These are phyloP conservation scores for Spinibarbus caldwelli DNA, from an alignment of 2,797 vertebrate genomes.

Conservation along the genomic window DNA sequence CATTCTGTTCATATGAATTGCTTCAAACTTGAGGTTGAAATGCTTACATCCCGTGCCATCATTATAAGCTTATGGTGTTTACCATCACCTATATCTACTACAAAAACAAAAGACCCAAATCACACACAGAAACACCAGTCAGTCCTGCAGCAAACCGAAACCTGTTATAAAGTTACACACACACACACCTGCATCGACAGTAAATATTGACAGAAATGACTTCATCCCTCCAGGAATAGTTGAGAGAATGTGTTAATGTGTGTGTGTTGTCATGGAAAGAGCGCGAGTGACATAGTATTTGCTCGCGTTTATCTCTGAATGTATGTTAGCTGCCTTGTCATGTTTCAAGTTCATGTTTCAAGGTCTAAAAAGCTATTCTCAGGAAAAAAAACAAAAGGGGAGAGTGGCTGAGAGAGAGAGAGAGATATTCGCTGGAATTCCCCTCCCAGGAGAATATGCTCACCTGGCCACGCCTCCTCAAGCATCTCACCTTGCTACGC, in stretches of 20 bases:
- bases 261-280: neutral
- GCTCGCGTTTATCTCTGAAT: conserved; percentile 12
- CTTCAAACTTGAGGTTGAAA: neutral
- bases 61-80: neutral
- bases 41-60: neutral
- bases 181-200: neutral
- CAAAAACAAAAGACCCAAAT: neutral
- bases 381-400: conserved; percentile 31
- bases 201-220: conserved; percentile 56
- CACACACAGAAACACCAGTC: neutral
- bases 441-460: conserved; percentile 62
- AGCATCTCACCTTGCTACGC: conserved; percentile 9
- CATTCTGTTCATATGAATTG: neutral
- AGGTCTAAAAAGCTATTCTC: conserved; percentile 19
- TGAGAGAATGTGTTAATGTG: neutral
- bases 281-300: neutral
- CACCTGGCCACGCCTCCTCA: conserved; percentile 43
- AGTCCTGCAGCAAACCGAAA: conserved; percentile 46
- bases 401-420: conserved; percentile 47
- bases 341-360: conserved; percentile 35
- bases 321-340: conserved; percentile 17
- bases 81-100: neutral
- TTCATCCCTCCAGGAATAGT: conserved; percentile 33
- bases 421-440: conserved; percentile 73
- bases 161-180: conserved; percentile 41